Evolutionary conservation across 2,888 invertebrate species (phyloP).

Genomic region (Eristalis tenax): DNA sequence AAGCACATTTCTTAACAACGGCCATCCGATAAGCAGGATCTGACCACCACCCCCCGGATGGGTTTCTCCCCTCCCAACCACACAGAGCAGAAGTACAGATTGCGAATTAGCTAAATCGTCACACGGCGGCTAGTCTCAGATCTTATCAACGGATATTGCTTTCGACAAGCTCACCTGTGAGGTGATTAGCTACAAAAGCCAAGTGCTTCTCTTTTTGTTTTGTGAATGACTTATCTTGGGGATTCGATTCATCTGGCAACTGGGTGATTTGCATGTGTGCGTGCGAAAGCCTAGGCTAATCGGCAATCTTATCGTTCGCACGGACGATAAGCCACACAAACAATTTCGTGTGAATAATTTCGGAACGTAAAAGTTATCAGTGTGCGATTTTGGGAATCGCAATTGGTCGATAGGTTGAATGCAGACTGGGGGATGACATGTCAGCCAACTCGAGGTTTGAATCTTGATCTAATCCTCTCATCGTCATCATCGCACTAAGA

Average conservation of each 20-base stretch:
- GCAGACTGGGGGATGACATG: background rate
- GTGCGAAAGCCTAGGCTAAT: background rate
- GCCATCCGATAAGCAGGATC: constrained; percentile 32
- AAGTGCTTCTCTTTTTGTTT: background rate
- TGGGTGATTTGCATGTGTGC: background rate
- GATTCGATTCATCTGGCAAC: constrained; percentile 16
- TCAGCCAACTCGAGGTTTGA: background rate
- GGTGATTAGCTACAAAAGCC: background rate
- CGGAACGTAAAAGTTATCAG: constrained; percentile 12
- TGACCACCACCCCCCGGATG: constrained; percentile 18
- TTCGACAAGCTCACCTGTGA: background rate
- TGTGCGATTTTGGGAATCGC: constrained; percentile 27
- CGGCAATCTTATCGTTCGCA: constrained; percentile 6
- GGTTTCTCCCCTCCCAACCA: constrained; percentile 38
- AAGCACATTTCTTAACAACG: constrained; percentile 24
- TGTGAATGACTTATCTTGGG: constrained; percentile 23
- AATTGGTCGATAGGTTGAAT: constrained; percentile 7
- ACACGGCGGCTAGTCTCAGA: background rate
- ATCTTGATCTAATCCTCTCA: no score
- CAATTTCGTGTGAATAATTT: constrained; percentile 18
- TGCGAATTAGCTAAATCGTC: background rate
- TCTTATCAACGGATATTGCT: constrained; percentile 40
- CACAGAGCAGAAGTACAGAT: background rate
- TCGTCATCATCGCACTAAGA: no score
- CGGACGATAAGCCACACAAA: constrained; percentile 34